phyloP scores from a whole-genome alignment of 1,140 invertebrate genomes.

The Drosophila ogumai region DNA sequence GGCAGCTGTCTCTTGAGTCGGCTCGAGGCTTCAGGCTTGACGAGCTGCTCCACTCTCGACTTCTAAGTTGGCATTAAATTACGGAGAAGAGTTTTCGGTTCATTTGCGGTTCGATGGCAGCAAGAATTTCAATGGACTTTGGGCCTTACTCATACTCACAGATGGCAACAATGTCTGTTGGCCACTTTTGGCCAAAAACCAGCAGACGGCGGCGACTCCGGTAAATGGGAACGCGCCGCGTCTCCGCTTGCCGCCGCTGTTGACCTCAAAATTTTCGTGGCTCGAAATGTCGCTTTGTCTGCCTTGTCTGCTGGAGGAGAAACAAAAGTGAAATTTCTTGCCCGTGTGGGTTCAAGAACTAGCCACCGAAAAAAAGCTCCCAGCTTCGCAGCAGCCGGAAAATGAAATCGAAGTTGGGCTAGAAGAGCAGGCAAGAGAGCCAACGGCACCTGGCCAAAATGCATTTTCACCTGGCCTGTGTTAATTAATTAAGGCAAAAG shows the following conservation, averaged over 20 bases:
- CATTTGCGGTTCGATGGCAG: conserved; percentile 62
- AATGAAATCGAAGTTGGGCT: conserved; percentile 58
- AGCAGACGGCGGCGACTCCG: conserved; percentile 32
- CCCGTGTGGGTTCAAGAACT: conserved; percentile 70
- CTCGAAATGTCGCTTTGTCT: conserved; percentile 75
- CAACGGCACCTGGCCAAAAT: conserved; percentile 58
- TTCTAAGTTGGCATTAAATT: conserved; percentile 79
- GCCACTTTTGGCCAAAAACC: conserved; percentile 53
- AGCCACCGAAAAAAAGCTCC: conserved; percentile 15
- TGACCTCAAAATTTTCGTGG: conserved; percentile 78
- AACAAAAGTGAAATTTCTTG: conserved; percentile 78
- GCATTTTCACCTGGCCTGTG: conserved; percentile 69
- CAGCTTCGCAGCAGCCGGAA: conserved; percentile 23
- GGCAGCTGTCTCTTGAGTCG: conserved; percentile 46
- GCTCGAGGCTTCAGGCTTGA: conserved; percentile 36
- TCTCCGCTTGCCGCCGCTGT: conserved; percentile 29
- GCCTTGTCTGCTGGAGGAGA: conserved; percentile 51
- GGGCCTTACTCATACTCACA: background rate
- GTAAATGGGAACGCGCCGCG: conserved; percentile 60
- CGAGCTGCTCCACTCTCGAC: conserved; percentile 27
- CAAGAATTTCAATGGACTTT: conserved; percentile 74
- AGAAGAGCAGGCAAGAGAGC: conserved; percentile 13
- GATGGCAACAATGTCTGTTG: conserved; percentile 28
- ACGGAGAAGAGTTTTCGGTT: conserved; percentile 54
- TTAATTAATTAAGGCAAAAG: conserved; percentile 68